Evolutionary conservation across 2,797 vertebrate species (phyloP), one percentile per base, ranked within the genome.

Genomic region (Argyrosomus regius): DNA sequence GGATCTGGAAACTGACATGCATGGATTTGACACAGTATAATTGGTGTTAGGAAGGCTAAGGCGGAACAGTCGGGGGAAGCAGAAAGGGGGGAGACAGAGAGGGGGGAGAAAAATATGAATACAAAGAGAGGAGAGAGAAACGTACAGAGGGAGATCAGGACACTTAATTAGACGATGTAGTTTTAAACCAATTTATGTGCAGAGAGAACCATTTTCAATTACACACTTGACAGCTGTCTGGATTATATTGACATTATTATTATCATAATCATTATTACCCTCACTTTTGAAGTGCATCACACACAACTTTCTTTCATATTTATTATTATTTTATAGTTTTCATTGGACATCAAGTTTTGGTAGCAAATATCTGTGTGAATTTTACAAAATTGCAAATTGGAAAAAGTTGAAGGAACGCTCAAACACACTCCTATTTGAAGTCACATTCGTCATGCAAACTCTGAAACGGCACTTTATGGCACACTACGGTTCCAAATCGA

Each of bases 1-100:
- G 89, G 90, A 92, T 92, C 87, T 90, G 90, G 85, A 92, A 92
- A 89, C 82, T 91, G 92, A 92, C 91, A 93, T 91, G 88, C 88
- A 92, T 92, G 91, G 89, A 93, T 91, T 92, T 94, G 92, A 93
- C 91, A 90, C 89, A 85, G 88, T 84, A 91, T 92, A 92, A 91
- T 93, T 94, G 90, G 88, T 90, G 89, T 91, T 87, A 87, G 87
- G 64, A 79, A 77, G 86, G 75, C 87, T 83, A 75, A 68, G 86
- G 84, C 81, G 45, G 85, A 90, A 83, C 69, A 83, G 86, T 64
- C 57, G 64, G 83, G 59, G 68, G 62, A 74, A 69, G 77, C 65
- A 75, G 65, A 76, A 61, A 65, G 26, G 43, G 59, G 73, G 75
- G 66, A 26, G 71, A 64, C 4, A 4, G 52, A 43, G 68, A 68